These are phyloP conservation scores for Dione juno DNA, from an alignment of 2,888 invertebrate species.

Conservation along the genomic window DNA sequence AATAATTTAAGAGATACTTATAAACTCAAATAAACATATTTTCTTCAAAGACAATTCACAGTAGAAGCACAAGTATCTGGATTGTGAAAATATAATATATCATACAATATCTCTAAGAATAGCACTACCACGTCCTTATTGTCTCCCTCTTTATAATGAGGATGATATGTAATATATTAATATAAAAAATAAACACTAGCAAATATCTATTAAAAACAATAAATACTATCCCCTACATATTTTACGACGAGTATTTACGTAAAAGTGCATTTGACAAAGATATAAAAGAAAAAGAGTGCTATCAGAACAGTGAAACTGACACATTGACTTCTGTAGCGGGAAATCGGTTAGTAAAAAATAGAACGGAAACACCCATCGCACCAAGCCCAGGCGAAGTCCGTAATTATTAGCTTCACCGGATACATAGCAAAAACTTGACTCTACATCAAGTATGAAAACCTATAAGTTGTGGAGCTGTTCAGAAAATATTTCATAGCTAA, in stretches of 20 bases:
- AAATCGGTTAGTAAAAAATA: conserved; percentile 55
- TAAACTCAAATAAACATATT: too few species aligned
- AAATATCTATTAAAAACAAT: neutral
- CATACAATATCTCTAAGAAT: too few species aligned
- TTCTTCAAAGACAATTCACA: too few species aligned
- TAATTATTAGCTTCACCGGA: conserved; percentile 70
- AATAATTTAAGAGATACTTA: too few species aligned
- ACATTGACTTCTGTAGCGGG: conserved; percentile 50
- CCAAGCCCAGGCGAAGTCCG: conserved; percentile 54
- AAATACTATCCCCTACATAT: neutral
- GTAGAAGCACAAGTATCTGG: too few species aligned
- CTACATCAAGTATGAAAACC: conserved; percentile 41
- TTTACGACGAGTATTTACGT: conserved; percentile 1
- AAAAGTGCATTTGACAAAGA: neutral
- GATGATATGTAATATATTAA: too few species aligned
- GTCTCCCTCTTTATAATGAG: too few species aligned
- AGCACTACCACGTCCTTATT: too few species aligned
- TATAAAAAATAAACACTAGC: too few species aligned
- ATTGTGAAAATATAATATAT: too few species aligned
- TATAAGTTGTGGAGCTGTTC: neutral
- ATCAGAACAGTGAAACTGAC: conserved; percentile 44
- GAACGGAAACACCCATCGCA: conserved; percentile 64
- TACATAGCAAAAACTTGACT: conserved; percentile 65
- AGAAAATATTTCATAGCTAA: conserved; percentile 30
- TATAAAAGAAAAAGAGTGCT: conserved; percentile 29